Evolutionary conservation across 2,113 vertebrate species (phyloP), one percentile per base, ranked within the genome.

Genomic region (Empidonax traillii): DNA sequence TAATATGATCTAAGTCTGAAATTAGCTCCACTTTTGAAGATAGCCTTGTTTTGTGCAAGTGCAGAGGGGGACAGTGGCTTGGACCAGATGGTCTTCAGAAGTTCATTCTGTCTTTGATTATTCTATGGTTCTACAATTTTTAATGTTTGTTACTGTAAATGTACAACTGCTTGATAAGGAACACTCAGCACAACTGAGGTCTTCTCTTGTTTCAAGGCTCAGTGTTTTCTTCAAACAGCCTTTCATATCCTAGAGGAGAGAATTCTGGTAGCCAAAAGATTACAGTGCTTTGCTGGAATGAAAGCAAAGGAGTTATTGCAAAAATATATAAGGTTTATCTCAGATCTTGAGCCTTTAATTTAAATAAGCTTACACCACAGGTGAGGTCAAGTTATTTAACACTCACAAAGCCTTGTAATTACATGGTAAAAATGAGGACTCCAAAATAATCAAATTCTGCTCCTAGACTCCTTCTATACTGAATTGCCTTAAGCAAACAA

Each of bases 111-210:
- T 24, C 16, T 53, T 66, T 51, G 56, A n/a, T 30, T 58, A 79
- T 41, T 63, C 22, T 80, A 30, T 0, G 2, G 33, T 5, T 35
- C 51, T 4, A 15, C 6, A 55, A 27, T 41, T 69, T 82, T 78
- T 58, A n/a, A 35, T 33, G 63, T 63, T 75, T 75, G 6, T 44
- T 68, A 35, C 16, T 30, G 25, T 17, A 66, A 85, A 82, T 1
- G 3, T 62, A 52, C 28, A 82, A 66, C 49, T 47, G 12, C 27
- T 63, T 33, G 25, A 63, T 25, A 87, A 59, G 37, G 18, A 92
- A 6, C 10, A 39, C 33, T 25, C 14, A 68, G 55, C 0, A 1
- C 1, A 9, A 56, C 2, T 24, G 10, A 72, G 24, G 9, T 5
- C 8, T 77, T 62, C 12, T 35, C 4, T 53, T 85, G 31, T 58